These are phyloP conservation scores for Meandrusa payeni DNA, from an alignment of 2,888 invertebrate species.

Conservation along the genomic window DNA sequence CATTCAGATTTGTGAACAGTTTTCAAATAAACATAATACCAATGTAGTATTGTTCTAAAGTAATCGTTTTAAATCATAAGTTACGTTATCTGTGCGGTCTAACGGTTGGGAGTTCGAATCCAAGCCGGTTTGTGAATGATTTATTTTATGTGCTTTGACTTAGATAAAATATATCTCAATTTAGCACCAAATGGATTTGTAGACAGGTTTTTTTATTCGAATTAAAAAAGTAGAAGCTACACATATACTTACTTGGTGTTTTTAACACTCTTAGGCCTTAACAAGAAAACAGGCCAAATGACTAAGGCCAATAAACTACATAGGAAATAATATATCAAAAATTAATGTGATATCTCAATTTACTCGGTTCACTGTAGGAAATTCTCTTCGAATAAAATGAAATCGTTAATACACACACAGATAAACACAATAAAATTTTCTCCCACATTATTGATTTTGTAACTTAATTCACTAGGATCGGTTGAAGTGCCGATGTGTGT, in stretches of 20 bases:
- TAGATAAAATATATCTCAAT: too few species aligned
- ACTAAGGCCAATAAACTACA: slow-evolving; percentile 39
- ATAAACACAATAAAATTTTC: slow-evolving; percentile 9
- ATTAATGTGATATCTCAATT: slow-evolving; percentile 52
- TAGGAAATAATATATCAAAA: slow-evolving; percentile 44
- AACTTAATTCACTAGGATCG: slow-evolving; percentile 3
- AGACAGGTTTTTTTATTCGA: too few species aligned
- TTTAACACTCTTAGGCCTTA: slow-evolving; percentile 53
- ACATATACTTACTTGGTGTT: slow-evolving; percentile 66
- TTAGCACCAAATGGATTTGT: too few species aligned
- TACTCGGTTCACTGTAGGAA: slow-evolving; percentile 42
- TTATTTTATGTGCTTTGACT: too few species aligned
- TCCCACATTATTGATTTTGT: slow-evolving; percentile 14
- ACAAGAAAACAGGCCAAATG: slow-evolving; percentile 54
- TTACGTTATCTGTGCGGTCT: too few species aligned
- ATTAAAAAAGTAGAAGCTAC: too few species aligned
- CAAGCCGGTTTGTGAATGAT: too few species aligned
- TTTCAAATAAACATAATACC: too few species aligned
- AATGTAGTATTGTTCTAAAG: too few species aligned
- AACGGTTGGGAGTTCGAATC: too few species aligned
- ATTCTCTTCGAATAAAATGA: slow-evolving; percentile 19
- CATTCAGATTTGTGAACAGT: too few species aligned
- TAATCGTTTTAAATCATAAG: too few species aligned
- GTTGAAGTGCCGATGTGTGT: background rate
- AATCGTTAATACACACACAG: slow-evolving; percentile 11